A percentile compares a stretch with the other conserved stretches of the same genome.
phyloP scores from a whole-genome alignment of 2,797 vertebrate genomes.

The Antennarius maculatus region DNA sequence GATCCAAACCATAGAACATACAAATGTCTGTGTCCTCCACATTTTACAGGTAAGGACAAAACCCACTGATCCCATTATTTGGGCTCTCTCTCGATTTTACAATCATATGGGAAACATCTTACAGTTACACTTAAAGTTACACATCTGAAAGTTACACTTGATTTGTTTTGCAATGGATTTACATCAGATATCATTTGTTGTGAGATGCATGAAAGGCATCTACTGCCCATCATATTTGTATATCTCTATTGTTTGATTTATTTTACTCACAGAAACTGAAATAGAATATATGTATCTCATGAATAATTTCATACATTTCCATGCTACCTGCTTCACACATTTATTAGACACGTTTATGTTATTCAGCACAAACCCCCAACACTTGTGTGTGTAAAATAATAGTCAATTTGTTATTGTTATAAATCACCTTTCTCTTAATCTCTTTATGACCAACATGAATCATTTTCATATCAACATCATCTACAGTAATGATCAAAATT shows the following conservation, averaged over 20 bases:
- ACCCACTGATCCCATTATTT: not conserved
- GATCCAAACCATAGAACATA: constrained; percentile 72
- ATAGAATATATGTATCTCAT: too few species aligned
- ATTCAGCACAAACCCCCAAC: constrained; percentile 10
- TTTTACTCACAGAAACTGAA: not conserved
- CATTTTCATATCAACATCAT: constrained; percentile 12
- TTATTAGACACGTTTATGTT: constrained; percentile 24
- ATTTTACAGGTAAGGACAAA: constrained; percentile 83
- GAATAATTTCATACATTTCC: not conserved
- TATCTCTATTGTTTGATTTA: not conserved
- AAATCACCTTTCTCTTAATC: constrained; percentile 21
- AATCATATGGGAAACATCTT: not conserved
- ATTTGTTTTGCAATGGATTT: not conserved
- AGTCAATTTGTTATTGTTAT: constrained; percentile 10
- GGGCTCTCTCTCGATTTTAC: not conserved
- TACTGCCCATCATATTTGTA: not conserved
- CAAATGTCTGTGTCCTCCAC: constrained; percentile 79
- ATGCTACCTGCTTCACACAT: constrained; percentile 8
- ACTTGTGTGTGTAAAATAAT: constrained; percentile 15
- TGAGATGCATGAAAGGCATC: not conserved
- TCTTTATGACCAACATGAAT: constrained; percentile 14
- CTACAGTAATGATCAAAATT: not conserved
- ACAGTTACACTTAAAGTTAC: not conserved
- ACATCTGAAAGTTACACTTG: constrained; percentile 3
- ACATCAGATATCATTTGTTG: constrained; percentile 1